These are phyloP conservation scores for Petromus typicus DNA, from an alignment of 2,113 vertebrate species.

Conservation along the genomic window DNA sequence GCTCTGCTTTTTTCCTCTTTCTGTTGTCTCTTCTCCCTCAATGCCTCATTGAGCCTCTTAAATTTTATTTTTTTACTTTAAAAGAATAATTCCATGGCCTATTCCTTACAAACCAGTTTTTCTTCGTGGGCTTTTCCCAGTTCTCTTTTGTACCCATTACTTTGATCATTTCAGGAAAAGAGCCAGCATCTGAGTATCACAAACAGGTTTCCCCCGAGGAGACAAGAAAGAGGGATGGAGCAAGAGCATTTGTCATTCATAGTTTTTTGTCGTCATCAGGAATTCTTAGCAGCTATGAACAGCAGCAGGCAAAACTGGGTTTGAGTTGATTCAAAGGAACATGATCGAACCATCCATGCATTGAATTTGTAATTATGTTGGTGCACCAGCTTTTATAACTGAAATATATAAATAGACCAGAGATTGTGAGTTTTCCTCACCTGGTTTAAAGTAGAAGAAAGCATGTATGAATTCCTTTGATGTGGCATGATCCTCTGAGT, in stretches of 20 bases:
- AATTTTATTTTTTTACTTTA: constrained; percentile 10
- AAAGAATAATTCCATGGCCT: not conserved
- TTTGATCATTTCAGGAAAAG: not conserved
- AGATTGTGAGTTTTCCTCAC: not conserved
- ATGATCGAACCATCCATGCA: not conserved
- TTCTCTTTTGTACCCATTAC: not conserved
- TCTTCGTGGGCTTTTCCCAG: not conserved
- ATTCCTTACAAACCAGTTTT: constrained; percentile 19
- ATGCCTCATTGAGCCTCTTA: not conserved
- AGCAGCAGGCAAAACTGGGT: not conserved
- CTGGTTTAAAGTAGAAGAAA: not conserved
- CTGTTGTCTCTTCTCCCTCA: not conserved
- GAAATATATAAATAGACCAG: not conserved
- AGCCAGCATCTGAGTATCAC: not conserved
- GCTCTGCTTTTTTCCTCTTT: not conserved
- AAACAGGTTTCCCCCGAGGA: not conserved
- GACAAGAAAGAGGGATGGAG: not conserved
- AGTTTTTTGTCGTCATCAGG: not conserved
- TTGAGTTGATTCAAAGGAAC: not conserved
- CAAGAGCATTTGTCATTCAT: not conserved
- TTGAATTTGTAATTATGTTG: not conserved
- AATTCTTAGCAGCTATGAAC: not conserved
- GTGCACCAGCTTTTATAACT: not conserved
- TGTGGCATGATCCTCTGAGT: not conserved
- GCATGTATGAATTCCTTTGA: not conserved